Evolutionary conservation across 1,140 invertebrate genomes (phyloP), one percentile per base, ranked within the genome.

Genomic region (Pseudomyrmex cubaensis): DNA sequence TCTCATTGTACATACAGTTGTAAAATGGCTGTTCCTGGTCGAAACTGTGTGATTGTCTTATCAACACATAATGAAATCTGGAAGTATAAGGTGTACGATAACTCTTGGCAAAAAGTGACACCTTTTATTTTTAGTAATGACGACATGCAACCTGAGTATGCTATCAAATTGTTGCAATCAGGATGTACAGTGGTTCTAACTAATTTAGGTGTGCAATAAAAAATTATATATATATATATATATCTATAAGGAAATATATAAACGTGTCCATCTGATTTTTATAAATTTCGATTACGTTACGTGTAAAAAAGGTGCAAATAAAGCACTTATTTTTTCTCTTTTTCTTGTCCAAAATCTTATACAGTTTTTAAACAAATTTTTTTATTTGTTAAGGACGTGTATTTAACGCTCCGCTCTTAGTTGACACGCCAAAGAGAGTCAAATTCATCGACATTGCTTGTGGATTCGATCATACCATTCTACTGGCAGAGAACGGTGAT

Each of bases 401-500:
- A 2, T 97, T 95, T 80, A 95, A 95, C 86, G 91, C 96, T 61
- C 96, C 96, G 12, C 94, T 91, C 52, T 92, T 95, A 85, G 89
- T 97, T 15, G 93, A 96, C 76, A 95, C 95, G 84, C 94, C 94
- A 85, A 94, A 94, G 87, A 89, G 91, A 69, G 89, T 95, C 50
- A 95, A 95, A 89, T 95, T 97, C 66, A 92, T 94, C 63, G 96
- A 97, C 90, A 92, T 98, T 59, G 94, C 94, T 67, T 96, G 97
- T 93, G 98, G 98, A 3, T 96, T 96, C 92, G 97, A 98, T 92
- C 98, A 98, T 93, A 96, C 95, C 20, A 89, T 98, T 13, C 82
- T 98, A 52, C 93, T 98, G 2, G 96, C 97, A 73, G 95, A 95
- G 82, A 94, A 95, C 90, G 97, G 98, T 1, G 95, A 95, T 85